A percentile compares a stretch with the other conserved stretches of the same genome.
These are phyloP conservation scores for Hippasteria phrygiana DNA, from an alignment of 53 echinoderm and acorn worm genomes.

Conservation along the genomic window DNA sequence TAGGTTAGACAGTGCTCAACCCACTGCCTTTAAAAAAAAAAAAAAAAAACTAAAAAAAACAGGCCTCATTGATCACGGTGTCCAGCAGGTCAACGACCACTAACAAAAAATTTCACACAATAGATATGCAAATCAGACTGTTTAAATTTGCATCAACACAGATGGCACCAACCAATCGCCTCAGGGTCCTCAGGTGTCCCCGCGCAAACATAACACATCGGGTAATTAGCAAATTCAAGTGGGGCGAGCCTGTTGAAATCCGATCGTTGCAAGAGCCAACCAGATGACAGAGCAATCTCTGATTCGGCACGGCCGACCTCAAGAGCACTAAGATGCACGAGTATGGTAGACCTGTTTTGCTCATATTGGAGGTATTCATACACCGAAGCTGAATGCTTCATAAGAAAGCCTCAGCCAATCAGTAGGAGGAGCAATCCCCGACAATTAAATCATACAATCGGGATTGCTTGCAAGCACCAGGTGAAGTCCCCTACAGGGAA, in stretches of 20 bases:
- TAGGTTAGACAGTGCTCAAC: too few species aligned
- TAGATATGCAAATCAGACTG: conserved; percentile 20
- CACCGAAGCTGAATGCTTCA: background rate
- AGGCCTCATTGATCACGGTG: too few species aligned
- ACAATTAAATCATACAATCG: background rate
- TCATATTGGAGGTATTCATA: background rate
- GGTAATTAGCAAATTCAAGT: too few species aligned
- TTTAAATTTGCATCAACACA: conserved; percentile 24
- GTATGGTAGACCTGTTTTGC: background rate
- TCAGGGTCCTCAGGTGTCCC: background rate
- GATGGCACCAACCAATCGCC: conserved; percentile 4
- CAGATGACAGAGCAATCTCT: conserved; percentile 20
- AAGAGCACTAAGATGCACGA: too few species aligned
- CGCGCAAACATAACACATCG: too few species aligned
- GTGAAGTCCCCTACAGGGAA: too few species aligned
- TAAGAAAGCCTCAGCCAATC: background rate
- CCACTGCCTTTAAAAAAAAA: too few species aligned
- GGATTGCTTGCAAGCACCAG: background rate
- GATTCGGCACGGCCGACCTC: background rate
- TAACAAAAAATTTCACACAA: background rate
- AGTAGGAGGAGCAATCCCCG: background rate
- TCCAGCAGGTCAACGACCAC: background rate
- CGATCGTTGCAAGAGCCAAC: background rate
- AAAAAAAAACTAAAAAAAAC: too few species aligned
- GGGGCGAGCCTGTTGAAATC: background rate